phyloP scores from a whole-genome alignment of 2,113 vertebrate species.

The Zosterops hypoxanthus region DNA sequence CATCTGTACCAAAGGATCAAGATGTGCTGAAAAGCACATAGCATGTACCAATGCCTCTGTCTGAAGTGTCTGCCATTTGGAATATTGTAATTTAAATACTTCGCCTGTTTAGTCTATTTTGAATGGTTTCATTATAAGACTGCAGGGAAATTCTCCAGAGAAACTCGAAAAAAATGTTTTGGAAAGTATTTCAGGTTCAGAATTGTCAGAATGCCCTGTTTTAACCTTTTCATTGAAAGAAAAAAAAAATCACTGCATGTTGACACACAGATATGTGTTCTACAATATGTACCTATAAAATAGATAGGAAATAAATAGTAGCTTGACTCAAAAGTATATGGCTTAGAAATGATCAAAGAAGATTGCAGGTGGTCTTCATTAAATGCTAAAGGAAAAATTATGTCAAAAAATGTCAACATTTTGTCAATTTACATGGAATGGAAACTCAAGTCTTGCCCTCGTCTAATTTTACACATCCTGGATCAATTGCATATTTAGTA shows the following conservation, averaged over 20 bases:
- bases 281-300: not conserved
- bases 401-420: not conserved
- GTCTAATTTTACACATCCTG: not conserved
- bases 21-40: constrained; percentile 33
- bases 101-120: constrained; percentile 28
- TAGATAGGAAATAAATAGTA: not conserved
- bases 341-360: not conserved
- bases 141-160: not conserved
- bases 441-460: not conserved
- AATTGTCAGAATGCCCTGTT: not conserved
- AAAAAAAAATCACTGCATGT: not conserved
- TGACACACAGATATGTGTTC: not conserved
- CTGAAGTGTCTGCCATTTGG: constrained; percentile 47
- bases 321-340: not conserved
- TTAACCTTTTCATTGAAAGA: not conserved
- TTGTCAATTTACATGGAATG: not conserved
- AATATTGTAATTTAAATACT: constrained; percentile 47
- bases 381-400: not conserved
- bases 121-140: constrained; percentile 23
- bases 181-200: not conserved
- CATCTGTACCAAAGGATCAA: not conserved
- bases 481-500: not conserved
- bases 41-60: not conserved
- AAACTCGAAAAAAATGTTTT: not conserved
- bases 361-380: not conserved